These are phyloP conservation scores for Paguma larvata DNA, from an alignment of 2,797 vertebrate genomes.

Conservation along the genomic window DNA sequence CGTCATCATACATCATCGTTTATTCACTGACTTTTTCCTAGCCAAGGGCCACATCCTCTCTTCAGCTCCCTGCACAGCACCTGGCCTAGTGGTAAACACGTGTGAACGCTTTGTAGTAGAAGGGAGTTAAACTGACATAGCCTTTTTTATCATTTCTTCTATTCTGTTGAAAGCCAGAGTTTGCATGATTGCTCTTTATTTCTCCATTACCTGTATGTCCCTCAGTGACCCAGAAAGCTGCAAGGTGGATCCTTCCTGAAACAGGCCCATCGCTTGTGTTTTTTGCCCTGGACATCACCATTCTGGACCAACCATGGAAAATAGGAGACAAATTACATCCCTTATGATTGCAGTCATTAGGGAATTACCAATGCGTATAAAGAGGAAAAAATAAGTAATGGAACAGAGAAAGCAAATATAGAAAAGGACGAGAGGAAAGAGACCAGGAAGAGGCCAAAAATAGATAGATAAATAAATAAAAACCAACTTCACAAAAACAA, in stretches of 20 bases:
- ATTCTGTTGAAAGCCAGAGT: background rate
- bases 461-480: background rate
- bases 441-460: background rate
- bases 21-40: background rate
- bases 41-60: background rate
- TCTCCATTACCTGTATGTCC: background rate
- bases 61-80: background rate
- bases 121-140: background rate
- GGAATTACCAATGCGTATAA: slow-evolving; percentile 30
- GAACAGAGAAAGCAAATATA: slow-evolving; percentile 34
- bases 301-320: background rate
- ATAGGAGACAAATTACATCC: background rate
- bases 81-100: background rate
- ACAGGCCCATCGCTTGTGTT: background rate
- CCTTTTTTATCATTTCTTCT: background rate
- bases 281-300: background rate
- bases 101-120: background rate
- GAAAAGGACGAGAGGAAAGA: background rate
- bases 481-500: background rate
- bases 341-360: background rate
- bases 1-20: background rate
- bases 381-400: background rate
- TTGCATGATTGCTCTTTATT: background rate
- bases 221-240: slow-evolving; percentile 22
- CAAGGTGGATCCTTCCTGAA: background rate